Base-by-base conservation (phyloP, 2,797 vertebrate genomes). In the Cryptoblepharus egeriae region DNA sequence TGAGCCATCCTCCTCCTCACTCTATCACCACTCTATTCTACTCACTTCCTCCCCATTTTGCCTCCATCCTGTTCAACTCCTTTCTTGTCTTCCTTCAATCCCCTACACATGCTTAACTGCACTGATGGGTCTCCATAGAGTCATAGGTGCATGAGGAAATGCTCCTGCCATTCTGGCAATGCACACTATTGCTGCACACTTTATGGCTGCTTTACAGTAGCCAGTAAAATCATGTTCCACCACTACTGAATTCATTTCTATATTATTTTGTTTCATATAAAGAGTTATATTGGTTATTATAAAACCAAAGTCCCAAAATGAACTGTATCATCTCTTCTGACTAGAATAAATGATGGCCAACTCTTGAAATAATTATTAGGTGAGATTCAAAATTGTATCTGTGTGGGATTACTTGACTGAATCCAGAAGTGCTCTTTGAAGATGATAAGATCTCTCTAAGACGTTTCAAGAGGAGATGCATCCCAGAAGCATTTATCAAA, bases 321-420 rank as follows among this genome's bases (percentile, higher is more conserved):
- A n/a, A n/a, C n/a, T n/a, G 64, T 18, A 73, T 73, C 24, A 37
- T n/a, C 28, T 35, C 28, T 77, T 45, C 68, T 79, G 20, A 35
- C 22, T 67, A 37, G 61, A 78, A 83, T 28, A 78, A 72, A 67
- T 65, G 35, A 73, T 37, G 55, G 28, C 35, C 49, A 65, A 58
- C 49, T 16, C 75, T 83, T 58, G n/a, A 42, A 57, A 68, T 75
- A 74, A 79, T 79, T 79, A 77, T 7, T 39, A 73, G 32, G n/a
- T 45, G 42, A 35, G 52, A 13, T 30, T 73, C 30, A 75, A 49
- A 18, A 11, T 60, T 58, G 45, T 79, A 79, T 68, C 75, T 65
- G 64, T 26, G 11, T 74, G 22, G 55, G 30, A 49, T 30, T 75
- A 79, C 57, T 75, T 64, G 58, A 37, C 45, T 35, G 16, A 80